Evolutionary conservation across 92 coral and sea anemone genomes (phyloP), one percentile per base, ranked within the genome.

Genomic region (Diadumene lineata): DNA sequence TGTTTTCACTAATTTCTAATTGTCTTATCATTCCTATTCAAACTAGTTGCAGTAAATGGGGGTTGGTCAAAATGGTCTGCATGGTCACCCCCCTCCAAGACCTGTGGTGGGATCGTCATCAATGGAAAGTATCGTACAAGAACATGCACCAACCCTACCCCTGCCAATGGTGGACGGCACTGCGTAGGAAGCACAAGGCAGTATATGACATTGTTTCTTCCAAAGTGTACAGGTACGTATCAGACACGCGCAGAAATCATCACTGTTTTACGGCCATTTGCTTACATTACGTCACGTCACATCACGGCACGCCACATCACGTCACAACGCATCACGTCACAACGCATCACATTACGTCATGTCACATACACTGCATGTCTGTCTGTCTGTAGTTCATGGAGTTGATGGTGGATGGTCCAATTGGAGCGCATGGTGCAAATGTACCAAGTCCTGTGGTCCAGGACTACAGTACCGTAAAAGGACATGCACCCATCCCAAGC

Each of bases 381-480:
- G n/a, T 53, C 2, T 53, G 18, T 23, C 2, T 53, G 7, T 53
- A 53, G 60, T 53, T 3, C 18, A 16, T 53, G 48, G 48, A 28
- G 68, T 62, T 50, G 74, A 53, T 30, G 74, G 79, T 19, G 75
- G 79, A 66, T 77, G 80, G 68, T 53, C 85, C 44, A 58, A 34
- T 61, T 83, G 87, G 88, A 55, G 79, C 16, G 34, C 78, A 0
- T 83, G 88, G 88, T 64, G 83, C n/a, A 63, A 56, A 31, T 83
- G 88, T 43, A 64, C 88, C 21, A 83, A 83, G 81, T 32, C 69
- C 50, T 83, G 88, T 66, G 88, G 88, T 23, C 22, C 79, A 0
- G 88, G 88, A 34, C 28, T 76, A 9, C 79, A 83, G 69, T 62
- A 51, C 60, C 80, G 83, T 26, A 72, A 58, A 44, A 65, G 88